Evolutionary conservation across 2,797 vertebrate genomes (phyloP), one percentile per base, ranked within the genome.

Genomic region (Nasua narica): DNA sequence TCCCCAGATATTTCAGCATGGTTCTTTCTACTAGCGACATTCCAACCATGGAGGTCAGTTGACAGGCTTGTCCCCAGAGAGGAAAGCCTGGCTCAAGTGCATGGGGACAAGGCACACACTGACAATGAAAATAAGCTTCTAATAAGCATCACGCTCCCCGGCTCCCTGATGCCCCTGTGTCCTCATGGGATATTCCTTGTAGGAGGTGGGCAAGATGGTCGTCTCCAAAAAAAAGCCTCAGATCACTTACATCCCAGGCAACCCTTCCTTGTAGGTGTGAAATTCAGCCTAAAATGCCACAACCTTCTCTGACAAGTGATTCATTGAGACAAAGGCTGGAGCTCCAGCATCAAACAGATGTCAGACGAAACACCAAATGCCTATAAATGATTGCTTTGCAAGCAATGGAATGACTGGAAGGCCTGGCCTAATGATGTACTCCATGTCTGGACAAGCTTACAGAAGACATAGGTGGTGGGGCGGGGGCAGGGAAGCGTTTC

Each of bases 321-420:
- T 97, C 94, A 95, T 79, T 78, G 93, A 96, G 97, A 97, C 93
- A 87, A 85, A 93, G 74, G 79, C 91, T 95, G 90, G 91, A 92
- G 82, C 48, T 88, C 84, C 58, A n/a, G 87, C 91, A 96, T 96
- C 93, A 96, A 97, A 96, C 90, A 94, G 95, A 94, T 90, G 85
- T 97, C 97, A 96, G 92, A 94, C 92, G 52, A 69, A 91, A 84
- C 94, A 95, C 96, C 96, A 93, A 97, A 93, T 5, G 84, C 96
- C 94, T 95, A 48, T 84, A 91, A 95, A 84, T 91, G 90, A 96
- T 94, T 58, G 65, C 95, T 92, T 83, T 93, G 88, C 95, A 92
- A 89, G 88, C 88, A 76, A 1, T 40, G 37, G 95, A 89, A 92
- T 67, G 93, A 43, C 91, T 94, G 50, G 79, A 46, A 92, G 93